Percentiles rank a stretch among this genome's conserved stretches.
Conservation (phyloP, 2,797 vertebrate genomes). For the Sphenopsis melanotis region DNA sequence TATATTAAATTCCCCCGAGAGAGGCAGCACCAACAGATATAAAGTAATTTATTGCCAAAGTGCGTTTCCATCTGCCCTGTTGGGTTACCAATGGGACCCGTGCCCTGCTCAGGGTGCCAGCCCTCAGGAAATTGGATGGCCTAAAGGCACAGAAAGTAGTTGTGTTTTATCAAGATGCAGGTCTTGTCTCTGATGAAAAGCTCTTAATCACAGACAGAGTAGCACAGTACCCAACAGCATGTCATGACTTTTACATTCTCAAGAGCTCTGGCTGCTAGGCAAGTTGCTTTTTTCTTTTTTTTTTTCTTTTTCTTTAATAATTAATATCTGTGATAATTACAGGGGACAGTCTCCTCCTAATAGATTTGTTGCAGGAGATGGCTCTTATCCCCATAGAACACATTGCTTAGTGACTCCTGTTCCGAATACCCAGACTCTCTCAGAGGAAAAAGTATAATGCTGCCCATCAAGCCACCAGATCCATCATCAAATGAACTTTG, state of each 20-base stretch:
- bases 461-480: constrained; percentile 64
- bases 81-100: not conserved
- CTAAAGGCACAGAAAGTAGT: constrained; percentile 50
- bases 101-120: constrained; percentile 47
- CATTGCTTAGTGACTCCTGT: constrained; percentile 42
- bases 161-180: constrained; percentile 25
- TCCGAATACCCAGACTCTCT: constrained; percentile 62
- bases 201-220: constrained; percentile 56
- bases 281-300: not conserved
- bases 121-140: constrained; percentile 62
- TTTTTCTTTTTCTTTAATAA: constrained; percentile 31
- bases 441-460: constrained; percentile 69
- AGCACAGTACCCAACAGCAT: constrained; percentile 56
- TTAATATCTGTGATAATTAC: constrained; percentile 54
- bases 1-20: constrained; percentile 65
- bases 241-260: constrained; percentile 59
- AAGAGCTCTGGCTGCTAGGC: constrained; percentile 60
- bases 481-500: constrained; percentile 53
- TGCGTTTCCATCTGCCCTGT: constrained; percentile 36
- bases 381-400: constrained; percentile 42
- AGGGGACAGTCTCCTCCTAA: constrained; percentile 56
- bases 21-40: constrained; percentile 60
- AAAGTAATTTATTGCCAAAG: constrained; percentile 43
- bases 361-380: constrained; percentile 53
- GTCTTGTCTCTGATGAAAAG: constrained; percentile 40